Evolutionary conservation across 2,113 vertebrate genomes (phyloP), one percentile per base, ranked within the genome.

Genomic region (Struthidea cinerea): DNA sequence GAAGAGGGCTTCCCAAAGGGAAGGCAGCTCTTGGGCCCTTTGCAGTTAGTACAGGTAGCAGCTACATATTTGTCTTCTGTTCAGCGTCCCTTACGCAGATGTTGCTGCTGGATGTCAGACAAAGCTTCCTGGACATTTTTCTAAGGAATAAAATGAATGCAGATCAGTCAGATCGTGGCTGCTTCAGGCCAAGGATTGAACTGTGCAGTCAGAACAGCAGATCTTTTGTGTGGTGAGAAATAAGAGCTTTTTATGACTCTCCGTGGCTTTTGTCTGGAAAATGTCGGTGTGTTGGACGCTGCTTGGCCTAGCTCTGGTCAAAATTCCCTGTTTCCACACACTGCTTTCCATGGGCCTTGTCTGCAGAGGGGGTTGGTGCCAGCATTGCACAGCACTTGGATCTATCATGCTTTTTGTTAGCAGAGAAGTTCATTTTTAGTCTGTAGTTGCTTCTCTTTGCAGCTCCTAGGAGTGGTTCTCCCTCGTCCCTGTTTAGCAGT

Each of bases 211-310:
- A 42, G 71, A 75, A 59, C 65, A 87, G 47, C 16, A 0, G 42
- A 16, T 60, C 67, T 75, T 57, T 47, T 41, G 82, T 56, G 49
- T 73, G 21, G 16, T 56, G 61, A 91, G 82, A 59, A 75, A 60
- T 6, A 7, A 79, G 87, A 79, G 39, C 35, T 75, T 67, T 89
- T 91, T 39, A 32, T 82, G 77, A 47, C 32, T 84, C 56, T 79
- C 52, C 3, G 30, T 70, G 90, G 74, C 65, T 89, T 91, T 95
- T 88, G 42, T 60, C 35, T 90, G 87, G 74, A 91, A 91, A 82
- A 60, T 44, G 52, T 63, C 41, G 33, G 42, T 41, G 56, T 71
- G 61, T 23, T 83, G 61, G 73, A 60, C 0, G 0, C 49, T 73
- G 44, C 28, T 71, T 73, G 74, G 65, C 44, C 35, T 59, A 14